phyloP scores from a whole-genome alignment of 2,797 vertebrate species.

The Chrysocyon brachyurus region DNA sequence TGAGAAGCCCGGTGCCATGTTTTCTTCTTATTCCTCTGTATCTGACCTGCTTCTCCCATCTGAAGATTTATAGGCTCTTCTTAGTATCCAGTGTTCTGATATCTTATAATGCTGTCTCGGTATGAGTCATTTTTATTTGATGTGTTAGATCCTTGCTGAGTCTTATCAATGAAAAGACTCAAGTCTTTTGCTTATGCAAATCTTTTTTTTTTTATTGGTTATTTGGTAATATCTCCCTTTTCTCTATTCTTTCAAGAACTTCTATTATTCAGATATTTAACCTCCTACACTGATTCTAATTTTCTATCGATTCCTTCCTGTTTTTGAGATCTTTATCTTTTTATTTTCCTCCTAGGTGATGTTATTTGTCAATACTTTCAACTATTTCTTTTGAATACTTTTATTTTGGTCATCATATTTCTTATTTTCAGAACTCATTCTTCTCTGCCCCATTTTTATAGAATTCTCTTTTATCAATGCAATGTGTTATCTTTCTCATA shows the following conservation, averaged over 20 bases:
- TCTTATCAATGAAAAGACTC: not conserved
- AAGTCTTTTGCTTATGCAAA: not conserved
- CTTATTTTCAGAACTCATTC: slow-evolving; percentile 25
- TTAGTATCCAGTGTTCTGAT: not conserved
- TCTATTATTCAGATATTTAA: not conserved
- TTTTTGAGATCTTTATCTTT: not conserved
- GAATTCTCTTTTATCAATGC: not conserved
- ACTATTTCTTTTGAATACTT: not conserved
- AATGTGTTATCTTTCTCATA: slow-evolving; percentile 3
- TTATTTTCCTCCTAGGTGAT: not conserved
- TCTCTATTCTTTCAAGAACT: not conserved
- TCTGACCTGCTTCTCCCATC: not conserved
- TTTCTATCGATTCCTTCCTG: not conserved
- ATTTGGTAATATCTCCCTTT: not conserved
- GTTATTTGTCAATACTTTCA: not conserved
- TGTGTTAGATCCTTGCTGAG: not conserved
- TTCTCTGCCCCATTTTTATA: not conserved
- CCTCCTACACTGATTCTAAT: not conserved
- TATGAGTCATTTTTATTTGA: not conserved
- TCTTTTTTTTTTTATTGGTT: not conserved
- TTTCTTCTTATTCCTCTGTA: not conserved
- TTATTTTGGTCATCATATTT: not conserved
- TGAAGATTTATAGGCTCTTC: not conserved
- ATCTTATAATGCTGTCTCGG: not conserved
- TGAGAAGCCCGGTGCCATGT: not conserved